These are phyloP conservation scores for Alosa sapidissima DNA, from an alignment of 2,797 vertebrate genomes.

Conservation along the genomic window DNA sequence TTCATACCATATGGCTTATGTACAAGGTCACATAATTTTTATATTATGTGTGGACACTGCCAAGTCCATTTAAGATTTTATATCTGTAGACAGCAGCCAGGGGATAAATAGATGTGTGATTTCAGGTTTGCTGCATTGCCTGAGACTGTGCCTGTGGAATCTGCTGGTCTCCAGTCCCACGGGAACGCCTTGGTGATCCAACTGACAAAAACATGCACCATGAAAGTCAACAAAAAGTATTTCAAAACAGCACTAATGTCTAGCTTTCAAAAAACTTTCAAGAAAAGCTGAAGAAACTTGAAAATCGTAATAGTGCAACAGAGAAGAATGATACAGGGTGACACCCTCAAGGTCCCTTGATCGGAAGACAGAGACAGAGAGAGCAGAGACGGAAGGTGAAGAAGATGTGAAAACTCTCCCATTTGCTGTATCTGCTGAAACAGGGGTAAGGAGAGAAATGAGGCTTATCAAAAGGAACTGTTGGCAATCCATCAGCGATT, in stretches of 20 bases:
- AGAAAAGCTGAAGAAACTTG: background rate
- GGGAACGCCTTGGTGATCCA: background rate
- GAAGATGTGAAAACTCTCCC: slow-evolving; percentile 55
- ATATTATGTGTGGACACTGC: slow-evolving; percentile 45
- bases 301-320: background rate
- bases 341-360: slow-evolving; percentile 57
- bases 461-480: slow-evolving; percentile 60
- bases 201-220: background rate
- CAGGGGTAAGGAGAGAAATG: slow-evolving; percentile 60
- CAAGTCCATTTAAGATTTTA: slow-evolving; percentile 54
- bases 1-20: slow-evolving; percentile 12
- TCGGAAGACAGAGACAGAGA: slow-evolving; percentile 50
- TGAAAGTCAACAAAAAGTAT: background rate
- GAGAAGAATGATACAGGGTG: slow-evolving; percentile 17
- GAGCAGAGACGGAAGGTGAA: slow-evolving; percentile 56
- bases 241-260: slow-evolving; percentile 33
- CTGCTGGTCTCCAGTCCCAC: background rate
- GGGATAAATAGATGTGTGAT: slow-evolving; percentile 42
- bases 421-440: slow-evolving; percentile 14
- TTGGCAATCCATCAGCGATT: slow-evolving; percentile 68
- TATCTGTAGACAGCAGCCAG: slow-evolving; percentile 38
- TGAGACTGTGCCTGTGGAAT: background rate
- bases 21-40: slow-evolving; percentile 24
- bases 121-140: background rate
- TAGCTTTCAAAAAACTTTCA: background rate